Conservation (phyloP, 2,888 invertebrate species). For the Prosapia bicincta region DNA sequence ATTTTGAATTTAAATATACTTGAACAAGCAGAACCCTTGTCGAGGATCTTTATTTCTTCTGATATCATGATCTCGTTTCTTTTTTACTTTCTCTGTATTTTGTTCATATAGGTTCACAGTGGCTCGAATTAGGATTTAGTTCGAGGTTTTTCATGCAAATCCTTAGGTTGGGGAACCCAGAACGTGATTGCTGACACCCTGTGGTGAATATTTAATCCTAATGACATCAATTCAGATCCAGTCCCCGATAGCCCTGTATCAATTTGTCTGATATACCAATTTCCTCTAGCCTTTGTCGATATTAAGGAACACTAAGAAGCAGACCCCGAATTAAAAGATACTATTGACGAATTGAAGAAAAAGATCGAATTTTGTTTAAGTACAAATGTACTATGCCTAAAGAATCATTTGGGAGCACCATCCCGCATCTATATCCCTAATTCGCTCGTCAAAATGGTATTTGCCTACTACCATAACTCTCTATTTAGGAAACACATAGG, state of each 20-base stretch:
- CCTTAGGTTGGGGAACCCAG: conserved; percentile 1
- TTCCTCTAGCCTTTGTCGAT: conserved; percentile 14
- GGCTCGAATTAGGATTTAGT: no score
- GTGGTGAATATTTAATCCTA: conserved; percentile 3
- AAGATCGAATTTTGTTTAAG: background rate
- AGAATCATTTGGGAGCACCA: background rate
- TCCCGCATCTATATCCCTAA: background rate
- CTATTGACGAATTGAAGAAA: background rate
- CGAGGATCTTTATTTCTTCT: no score
- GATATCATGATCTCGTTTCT: no score
- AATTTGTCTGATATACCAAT: background rate
- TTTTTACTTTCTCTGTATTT: no score
- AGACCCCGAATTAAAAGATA: background rate
- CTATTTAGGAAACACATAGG: conserved; percentile 6
- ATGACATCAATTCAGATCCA: background rate
- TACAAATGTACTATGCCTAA: background rate
- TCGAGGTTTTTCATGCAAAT: no score
- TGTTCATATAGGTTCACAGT: no score
- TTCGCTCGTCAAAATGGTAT: background rate
- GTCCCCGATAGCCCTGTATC: background rate
- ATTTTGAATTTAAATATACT: no score
- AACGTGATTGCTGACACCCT: conserved; percentile 11
- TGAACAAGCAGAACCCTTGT: no score
- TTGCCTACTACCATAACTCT: conserved; percentile 10
- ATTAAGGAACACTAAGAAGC: no score